A percentile compares a stretch with the other conserved stretches of the same genome.
phyloP scores from a whole-genome alignment of 2,888 invertebrate genomes.

The Tuta absoluta region DNA sequence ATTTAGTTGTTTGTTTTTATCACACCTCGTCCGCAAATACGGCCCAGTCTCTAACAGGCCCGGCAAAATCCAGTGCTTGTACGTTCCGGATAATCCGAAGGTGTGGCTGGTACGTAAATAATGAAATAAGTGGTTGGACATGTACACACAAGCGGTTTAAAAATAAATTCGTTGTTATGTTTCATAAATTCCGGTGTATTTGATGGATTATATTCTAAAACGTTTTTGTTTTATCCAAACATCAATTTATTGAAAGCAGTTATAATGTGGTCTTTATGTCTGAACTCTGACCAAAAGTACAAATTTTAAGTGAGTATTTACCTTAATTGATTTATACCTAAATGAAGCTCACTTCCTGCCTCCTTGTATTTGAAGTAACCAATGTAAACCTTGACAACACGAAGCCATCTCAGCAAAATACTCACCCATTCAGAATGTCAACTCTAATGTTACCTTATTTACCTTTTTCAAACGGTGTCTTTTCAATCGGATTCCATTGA shows the following conservation, averaged over 20 bases:
- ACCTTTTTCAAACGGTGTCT: constrained; percentile 17
- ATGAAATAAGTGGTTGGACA: constrained; percentile 19
- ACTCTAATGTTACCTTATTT: constrained; percentile 13
- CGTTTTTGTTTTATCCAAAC: too few species aligned
- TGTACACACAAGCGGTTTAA: background rate
- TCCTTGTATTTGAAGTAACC: background rate
- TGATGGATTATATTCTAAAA: too few species aligned
- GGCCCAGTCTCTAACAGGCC: constrained; percentile 33
- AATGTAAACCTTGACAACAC: background rate
- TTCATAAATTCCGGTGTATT: too few species aligned
- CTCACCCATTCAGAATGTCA: background rate
- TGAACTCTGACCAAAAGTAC: too few species aligned
- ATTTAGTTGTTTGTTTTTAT: constrained; percentile 34
- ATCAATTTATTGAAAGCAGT: too few species aligned
- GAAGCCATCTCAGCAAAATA: constrained; percentile 4
- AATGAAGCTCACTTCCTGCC: too few species aligned
- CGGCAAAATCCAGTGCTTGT: constrained; percentile 13
- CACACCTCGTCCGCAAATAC: constrained; percentile 37
- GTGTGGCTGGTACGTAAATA: constrained; percentile 25
- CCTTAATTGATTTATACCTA: too few species aligned
- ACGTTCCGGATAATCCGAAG: constrained; percentile 20
- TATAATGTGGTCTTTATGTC: too few species aligned
- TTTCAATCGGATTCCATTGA: background rate
- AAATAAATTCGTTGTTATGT: background rate
- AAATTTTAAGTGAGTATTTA: too few species aligned